Percentiles rank a stretch among this genome's conserved stretches.
Evolutionary conservation across 2,888 invertebrate genomes (phyloP).

Genomic region (Sinohyriopsis cumingii): DNA sequence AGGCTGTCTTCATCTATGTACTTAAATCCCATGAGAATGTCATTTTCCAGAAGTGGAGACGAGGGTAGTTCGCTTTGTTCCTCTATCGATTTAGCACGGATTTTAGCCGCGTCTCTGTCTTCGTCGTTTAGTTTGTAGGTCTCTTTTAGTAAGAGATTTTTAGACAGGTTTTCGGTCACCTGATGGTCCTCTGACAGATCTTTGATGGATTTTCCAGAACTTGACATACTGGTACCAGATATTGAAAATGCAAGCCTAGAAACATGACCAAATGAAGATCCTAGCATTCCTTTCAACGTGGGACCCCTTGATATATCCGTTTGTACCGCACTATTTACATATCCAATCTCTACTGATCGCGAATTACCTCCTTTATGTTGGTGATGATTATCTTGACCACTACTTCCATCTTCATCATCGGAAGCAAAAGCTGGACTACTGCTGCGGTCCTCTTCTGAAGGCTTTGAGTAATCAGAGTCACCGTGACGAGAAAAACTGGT

Average conservation of each 20-base stretch:
- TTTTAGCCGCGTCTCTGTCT: conserved; percentile 11
- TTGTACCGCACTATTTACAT: conserved; percentile 53
- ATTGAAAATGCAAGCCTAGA: conserved; percentile 46
- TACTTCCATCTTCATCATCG: conserved; percentile 82
- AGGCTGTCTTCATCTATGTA: conserved; percentile 70
- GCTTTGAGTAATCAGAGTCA: conserved; percentile 41
- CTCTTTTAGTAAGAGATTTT: neutral
- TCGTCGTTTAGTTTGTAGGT: no score
- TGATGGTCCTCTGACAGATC: conserved; percentile 29
- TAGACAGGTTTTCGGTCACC: conserved; percentile 21
- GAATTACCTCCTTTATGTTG: conserved; percentile 7
- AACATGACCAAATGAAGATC: conserved; percentile 46
- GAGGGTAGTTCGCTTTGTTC: conserved; percentile 25
- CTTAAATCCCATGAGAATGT: conserved; percentile 55
- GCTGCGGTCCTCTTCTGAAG: conserved; percentile 81
- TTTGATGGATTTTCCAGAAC: no score
- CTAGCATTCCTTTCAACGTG: conserved; percentile 48
- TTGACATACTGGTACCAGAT: conserved; percentile 32
- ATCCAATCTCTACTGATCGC: conserved; percentile 40
- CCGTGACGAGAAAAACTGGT: conserved; percentile 57
- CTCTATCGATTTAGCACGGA: conserved; percentile 6
- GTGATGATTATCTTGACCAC: conserved; percentile 23
- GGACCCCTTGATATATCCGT: conserved; percentile 40
- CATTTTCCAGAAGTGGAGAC: conserved; percentile 44
- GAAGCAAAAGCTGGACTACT: conserved; percentile 95